Base-by-base conservation (phyloP, 2,113 vertebrate species). In the Prietella phreatophila region DNA sequence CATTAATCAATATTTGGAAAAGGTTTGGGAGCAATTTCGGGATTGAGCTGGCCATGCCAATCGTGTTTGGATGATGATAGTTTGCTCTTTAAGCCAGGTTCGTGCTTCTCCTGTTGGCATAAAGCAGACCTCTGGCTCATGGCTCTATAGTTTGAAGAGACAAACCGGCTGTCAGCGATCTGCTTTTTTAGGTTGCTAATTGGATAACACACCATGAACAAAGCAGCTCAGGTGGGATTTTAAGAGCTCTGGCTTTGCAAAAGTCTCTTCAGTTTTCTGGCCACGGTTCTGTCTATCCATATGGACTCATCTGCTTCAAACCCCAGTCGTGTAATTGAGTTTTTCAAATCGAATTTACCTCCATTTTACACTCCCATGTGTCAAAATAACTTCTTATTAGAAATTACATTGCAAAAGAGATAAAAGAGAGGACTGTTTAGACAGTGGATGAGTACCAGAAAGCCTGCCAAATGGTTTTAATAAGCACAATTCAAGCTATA, bases 1-100 rank as follows among this genome's bases (percentile, higher is more conserved):
- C 89, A 91, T 91, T 90, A 88, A 91, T 93, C 89, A 93, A 92
- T 88, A 89, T 90, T 91, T 92, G 87, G 88, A 86, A 89, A 90
- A 89, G 11, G 89, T 90, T 91, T 88, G 78, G 55, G 58, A 67
- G 84, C 30, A 73, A 79, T 87, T 88, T 84, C 65, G n/a, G 71
- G 85, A 84, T 67, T 79, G 67, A 69, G 30, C 69, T 85, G 71
- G 61, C 69, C 60, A 56, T 78, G 88, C 87, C 83, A 87, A 39
- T 17, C 69, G 22, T 73, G 82, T 84, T 88, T 79, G 88, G 89
- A 71, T 30, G 85, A 65, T 53, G 55, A 25, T 56, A 60, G 17
- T 83, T 42, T 85, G 78, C 78, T 89, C 60, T 56, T 86, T 69
- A 85, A 30, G 69, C 67, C 67, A 55, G 55, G 30, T 60, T 36